These are phyloP conservation scores for Pluvianellus socialis DNA, from an alignment of 2,113 vertebrate species.

Conservation along the genomic window DNA sequence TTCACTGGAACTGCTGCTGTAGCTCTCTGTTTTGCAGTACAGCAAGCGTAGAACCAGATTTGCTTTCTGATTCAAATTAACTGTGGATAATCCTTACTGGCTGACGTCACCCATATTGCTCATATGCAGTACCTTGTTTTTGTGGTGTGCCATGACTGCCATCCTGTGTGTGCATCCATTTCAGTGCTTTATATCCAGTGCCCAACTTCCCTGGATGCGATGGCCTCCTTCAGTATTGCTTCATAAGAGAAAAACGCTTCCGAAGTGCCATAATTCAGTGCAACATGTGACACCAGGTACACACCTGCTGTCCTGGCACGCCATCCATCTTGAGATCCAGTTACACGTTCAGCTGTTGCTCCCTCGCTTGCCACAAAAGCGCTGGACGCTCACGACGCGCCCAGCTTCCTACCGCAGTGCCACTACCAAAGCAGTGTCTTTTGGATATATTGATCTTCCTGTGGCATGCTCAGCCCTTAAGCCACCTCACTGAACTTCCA, in stretches of 20 bases:
- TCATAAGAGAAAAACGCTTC: background rate
- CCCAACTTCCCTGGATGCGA: background rate
- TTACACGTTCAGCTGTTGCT: background rate
- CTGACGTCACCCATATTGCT: background rate
- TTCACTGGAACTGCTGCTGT: background rate
- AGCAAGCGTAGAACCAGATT: background rate
- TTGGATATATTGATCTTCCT: background rate
- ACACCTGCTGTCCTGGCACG: background rate
- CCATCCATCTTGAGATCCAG: background rate
- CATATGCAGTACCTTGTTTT: fast-evolving
- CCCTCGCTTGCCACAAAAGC: fast-evolving
- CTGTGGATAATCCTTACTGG: background rate
- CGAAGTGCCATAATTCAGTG: background rate
- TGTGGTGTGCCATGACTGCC: background rate
- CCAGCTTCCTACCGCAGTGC: background rate
- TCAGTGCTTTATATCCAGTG: background rate
- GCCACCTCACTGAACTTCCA: background rate
- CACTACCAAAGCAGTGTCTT: background rate
- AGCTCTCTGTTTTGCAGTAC: background rate
- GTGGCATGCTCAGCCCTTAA: background rate
- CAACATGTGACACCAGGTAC: background rate
- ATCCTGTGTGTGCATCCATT: background rate
- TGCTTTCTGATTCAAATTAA: background rate
- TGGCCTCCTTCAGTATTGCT: background rate
- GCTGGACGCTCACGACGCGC: fast-evolving